These are phyloP conservation scores for Megalops atlanticus DNA, from an alignment of 2,113 vertebrate genomes.

Conservation along the genomic window DNA sequence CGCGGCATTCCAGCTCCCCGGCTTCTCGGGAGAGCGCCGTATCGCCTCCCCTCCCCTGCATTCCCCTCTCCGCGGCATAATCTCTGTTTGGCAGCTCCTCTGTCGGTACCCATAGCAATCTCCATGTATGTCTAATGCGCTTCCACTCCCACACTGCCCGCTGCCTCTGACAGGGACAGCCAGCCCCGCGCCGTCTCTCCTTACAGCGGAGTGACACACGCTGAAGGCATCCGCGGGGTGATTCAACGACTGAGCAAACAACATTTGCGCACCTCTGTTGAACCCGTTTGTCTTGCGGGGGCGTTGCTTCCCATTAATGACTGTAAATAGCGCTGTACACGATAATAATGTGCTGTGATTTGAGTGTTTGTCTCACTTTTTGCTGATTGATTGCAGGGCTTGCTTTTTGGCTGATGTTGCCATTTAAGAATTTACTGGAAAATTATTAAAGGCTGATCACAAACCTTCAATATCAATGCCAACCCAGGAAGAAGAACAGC, in stretches of 20 bases:
- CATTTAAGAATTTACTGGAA: no score
- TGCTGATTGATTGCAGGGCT: no score
- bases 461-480: no score
- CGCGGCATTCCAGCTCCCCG: slow-evolving; percentile 31
- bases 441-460: no score
- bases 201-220: no score
- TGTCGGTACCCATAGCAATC: slow-evolving; percentile 18
- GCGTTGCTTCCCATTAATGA: background rate
- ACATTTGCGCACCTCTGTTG: background rate
- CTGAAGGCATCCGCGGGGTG: background rate
- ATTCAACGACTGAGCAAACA: background rate
- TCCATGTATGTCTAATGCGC: background rate
- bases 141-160: slow-evolving; percentile 21
- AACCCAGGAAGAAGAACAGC: no score
- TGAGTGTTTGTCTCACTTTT: background rate
- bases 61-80: slow-evolving; percentile 19
- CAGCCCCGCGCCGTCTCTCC: no score
- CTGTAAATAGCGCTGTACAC: background rate
- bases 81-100: slow-evolving; percentile 25
- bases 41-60: slow-evolving; percentile 21
- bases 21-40: background rate
- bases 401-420: no score
- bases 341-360: background rate
- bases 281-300: background rate
- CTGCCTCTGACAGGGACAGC: no score